These are phyloP conservation scores for Pedionomus torquatus DNA, from an alignment of 2,113 vertebrate genomes.

Conservation along the genomic window DNA sequence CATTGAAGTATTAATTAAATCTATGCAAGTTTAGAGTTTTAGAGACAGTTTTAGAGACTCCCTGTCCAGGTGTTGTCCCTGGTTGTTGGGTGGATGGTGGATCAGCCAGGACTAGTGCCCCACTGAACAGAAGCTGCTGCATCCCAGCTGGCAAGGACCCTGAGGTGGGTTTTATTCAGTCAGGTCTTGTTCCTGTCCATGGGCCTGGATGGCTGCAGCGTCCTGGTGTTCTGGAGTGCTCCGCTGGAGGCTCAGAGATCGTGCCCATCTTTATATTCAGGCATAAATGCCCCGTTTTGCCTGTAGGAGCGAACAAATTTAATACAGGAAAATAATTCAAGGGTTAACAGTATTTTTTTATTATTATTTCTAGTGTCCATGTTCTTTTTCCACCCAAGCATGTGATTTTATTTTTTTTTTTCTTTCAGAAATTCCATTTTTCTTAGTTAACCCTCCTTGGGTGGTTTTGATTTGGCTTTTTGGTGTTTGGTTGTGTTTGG, in stretches of 20 bases:
- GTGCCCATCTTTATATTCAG: background rate
- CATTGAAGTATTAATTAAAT: background rate
- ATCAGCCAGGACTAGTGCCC: background rate
- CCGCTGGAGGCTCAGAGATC: background rate
- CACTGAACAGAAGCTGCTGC: background rate
- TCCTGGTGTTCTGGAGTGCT: background rate
- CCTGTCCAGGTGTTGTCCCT: background rate
- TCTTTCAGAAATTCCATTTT: background rate
- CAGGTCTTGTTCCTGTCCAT: background rate
- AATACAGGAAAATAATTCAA: background rate
- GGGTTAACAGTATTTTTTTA: background rate
- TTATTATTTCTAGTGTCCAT: background rate
- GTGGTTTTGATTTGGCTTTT: background rate
- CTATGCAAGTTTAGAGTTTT: background rate
- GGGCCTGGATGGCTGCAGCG: background rate
- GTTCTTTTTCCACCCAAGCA: background rate
- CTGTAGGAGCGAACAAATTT: background rate
- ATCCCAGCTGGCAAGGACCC: background rate
- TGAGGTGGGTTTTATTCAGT: background rate
- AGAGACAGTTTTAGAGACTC: background rate
- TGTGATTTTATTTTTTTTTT: background rate
- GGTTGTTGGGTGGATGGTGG: too few species aligned
- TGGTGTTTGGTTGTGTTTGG: background rate
- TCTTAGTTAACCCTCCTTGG: background rate
- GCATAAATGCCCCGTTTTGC: background rate